These are phyloP conservation scores for Hypercompe scribonia DNA, from an alignment of 2,888 invertebrate genomes.

Conservation along the genomic window DNA sequence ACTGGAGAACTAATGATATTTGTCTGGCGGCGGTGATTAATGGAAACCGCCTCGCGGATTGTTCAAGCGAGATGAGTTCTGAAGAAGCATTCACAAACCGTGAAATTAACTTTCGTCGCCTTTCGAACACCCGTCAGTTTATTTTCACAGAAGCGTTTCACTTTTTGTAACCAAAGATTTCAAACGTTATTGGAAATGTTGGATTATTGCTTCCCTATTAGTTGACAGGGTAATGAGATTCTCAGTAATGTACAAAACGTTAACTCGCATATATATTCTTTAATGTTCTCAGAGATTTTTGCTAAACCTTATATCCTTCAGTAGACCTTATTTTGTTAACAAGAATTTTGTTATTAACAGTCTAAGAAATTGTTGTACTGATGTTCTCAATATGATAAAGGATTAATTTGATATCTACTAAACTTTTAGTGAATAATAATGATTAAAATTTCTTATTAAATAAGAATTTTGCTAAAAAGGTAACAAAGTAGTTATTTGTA, in stretches of 20 bases:
- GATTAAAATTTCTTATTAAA: too few relatives aligned
- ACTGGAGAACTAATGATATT: slow-evolving; percentile 69
- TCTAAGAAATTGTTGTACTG: background rate
- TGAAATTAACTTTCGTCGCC: slow-evolving; percentile 84
- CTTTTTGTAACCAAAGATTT: slow-evolving; percentile 56
- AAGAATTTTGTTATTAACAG: background rate
- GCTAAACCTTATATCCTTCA: background rate
- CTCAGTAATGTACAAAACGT: slow-evolving; percentile 9
- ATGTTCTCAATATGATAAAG: background rate
- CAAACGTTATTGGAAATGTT: slow-evolving; percentile 65
- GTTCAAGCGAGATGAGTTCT: slow-evolving; percentile 81
- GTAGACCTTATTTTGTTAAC: background rate
- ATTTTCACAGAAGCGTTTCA: slow-evolving; percentile 70
- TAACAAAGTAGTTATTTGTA: too few relatives aligned
- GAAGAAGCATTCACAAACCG: slow-evolving; percentile 82
- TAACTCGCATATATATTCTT: slow-evolving; percentile 1
- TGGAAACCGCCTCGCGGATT: slow-evolving; percentile 76
- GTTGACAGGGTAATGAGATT: slow-evolving; percentile 39
- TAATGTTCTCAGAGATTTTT: slow-evolving; percentile 2
- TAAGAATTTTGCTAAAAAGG: too few relatives aligned
- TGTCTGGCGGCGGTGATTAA: slow-evolving; percentile 77
- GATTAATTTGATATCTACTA: background rate
- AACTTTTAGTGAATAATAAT: background rate
- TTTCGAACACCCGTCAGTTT: slow-evolving; percentile 75
- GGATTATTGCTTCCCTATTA: slow-evolving; percentile 56